Evolutionary conservation across 1,140 invertebrate species (phyloP), one percentile per base, ranked within the genome.

Genomic region (Apis dorsata): DNA sequence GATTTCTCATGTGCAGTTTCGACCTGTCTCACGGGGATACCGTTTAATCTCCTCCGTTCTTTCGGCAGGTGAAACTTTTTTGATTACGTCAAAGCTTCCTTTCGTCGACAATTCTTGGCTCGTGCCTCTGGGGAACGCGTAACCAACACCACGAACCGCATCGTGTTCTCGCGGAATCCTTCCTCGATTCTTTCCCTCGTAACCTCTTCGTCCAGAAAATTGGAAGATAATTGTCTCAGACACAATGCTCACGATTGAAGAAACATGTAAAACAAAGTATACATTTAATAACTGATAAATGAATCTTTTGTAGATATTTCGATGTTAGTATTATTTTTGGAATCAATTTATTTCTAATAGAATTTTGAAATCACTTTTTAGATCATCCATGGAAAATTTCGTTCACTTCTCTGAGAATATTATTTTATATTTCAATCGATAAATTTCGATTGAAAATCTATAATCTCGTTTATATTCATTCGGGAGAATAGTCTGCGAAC

Each of bases 101-200:
- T 75, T 84, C 51, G 60, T 60, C 59, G 71, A 76, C 15, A 49
- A 24, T 34, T n/a, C 9, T 59, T 28, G 53, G 10, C 60, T 13
- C 28, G 21, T 73, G 44, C 24, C 44, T 65, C 68, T 49, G 59
- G 69, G 51, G 68, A 53, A 62, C 60, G 75, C 57, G 19, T 44
- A 74, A 78, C 78, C 68, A 57, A 49, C 49, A 24, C 28, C 49
- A 11, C 19, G 72, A 53, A 81, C 85, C 66, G 59, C 75, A 85
- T 86, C 88, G 28, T 28, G 77, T 86, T 90, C 86, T 88, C 84
- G 77, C 55, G 78, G 82, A 77, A 68, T 81, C 79, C 66, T 84
- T 49, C 28, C 44, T 63, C 53, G 53, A 65, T 44, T 78, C 73
- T 77, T 78, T 78, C 60, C 83, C 59, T 62, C 69, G 24, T 10